Evolutionary conservation across 2,888 invertebrate genomes (phyloP).

Genomic region (Leucoma salicis): DNA sequence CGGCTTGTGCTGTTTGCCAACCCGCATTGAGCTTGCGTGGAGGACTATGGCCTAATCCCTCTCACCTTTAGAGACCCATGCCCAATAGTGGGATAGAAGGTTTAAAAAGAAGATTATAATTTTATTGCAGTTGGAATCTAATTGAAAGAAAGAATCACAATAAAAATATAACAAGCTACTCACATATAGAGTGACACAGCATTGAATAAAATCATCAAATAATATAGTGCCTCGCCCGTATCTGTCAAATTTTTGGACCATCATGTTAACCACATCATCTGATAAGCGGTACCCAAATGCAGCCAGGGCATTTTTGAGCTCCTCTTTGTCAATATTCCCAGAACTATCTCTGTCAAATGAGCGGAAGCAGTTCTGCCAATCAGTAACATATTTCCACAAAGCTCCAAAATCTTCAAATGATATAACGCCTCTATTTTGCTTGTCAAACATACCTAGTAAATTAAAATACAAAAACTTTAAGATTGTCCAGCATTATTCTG

Average conservation of each 20-base stretch:
- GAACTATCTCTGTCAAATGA: slow-evolving; percentile 96
- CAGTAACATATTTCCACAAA: slow-evolving; percentile 98
- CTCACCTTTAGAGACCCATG: no score
- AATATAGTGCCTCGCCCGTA: slow-evolving; percentile 94
- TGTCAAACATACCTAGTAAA: slow-evolving; percentile 94
- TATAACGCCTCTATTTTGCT: slow-evolving; percentile 93
- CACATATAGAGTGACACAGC: slow-evolving; percentile 95
- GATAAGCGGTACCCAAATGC: slow-evolving; percentile 95
- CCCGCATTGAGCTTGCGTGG: no score
- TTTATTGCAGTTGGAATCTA: no score
- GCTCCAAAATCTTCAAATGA: slow-evolving; percentile 97
- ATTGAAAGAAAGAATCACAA: no score
- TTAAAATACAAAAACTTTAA: slow-evolving; percentile 4
- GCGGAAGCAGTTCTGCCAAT: slow-evolving; percentile 98
- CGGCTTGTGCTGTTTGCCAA: no score
- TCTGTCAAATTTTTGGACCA: slow-evolving; percentile 96
- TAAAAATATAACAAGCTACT: no score
- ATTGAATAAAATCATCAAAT: slow-evolving; percentile 99
- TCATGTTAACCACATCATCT: slow-evolving; percentile 88
- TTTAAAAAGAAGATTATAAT: no score
- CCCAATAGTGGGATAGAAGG: no score
- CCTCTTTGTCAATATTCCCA: slow-evolving; percentile 94
- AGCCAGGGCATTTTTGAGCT: slow-evolving; percentile 94
- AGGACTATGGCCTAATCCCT: no score
- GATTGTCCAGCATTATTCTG: no score